Evolutionary conservation across 2,888 invertebrate species (phyloP).

Genomic region (Argynnis bischoffii): DNA sequence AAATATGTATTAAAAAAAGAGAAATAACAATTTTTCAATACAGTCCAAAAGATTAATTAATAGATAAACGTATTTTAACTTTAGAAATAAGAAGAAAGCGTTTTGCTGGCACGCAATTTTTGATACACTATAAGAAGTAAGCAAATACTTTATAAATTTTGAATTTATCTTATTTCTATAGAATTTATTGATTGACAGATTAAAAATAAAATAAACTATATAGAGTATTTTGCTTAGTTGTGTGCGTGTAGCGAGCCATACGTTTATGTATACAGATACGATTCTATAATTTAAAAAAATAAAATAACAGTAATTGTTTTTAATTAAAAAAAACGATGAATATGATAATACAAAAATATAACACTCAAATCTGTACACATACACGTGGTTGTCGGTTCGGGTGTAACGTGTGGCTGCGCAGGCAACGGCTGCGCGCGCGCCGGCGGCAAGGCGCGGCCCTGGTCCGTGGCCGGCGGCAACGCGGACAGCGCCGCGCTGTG

Average conservation of each 20-base stretch:
- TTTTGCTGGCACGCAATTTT: too few species aligned
- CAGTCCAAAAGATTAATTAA: too few species aligned
- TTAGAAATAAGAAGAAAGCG: too few species aligned
- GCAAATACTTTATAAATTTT: background rate
- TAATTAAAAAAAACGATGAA: too few species aligned
- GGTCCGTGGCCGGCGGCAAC: slow-evolving; percentile 78
- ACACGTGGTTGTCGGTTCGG: slow-evolving; percentile 34
- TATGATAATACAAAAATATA: too few species aligned
- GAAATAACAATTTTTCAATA: too few species aligned
- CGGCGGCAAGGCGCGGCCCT: slow-evolving; percentile 76
- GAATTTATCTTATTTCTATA: background rate
- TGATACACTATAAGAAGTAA: too few species aligned
- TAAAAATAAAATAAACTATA: slow-evolving; percentile 2
- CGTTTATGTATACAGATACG: slow-evolving; percentile 18
- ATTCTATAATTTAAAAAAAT: background rate
- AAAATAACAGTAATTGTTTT: background rate
- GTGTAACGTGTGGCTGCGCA: slow-evolving; percentile 48
- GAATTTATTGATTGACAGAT: slow-evolving; percentile 1
- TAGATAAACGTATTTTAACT: too few species aligned
- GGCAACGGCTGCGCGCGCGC: slow-evolving; percentile 76
- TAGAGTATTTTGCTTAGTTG: slow-evolving; percentile 24
- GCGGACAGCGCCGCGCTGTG: slow-evolving; percentile 68
- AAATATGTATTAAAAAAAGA: too few species aligned
- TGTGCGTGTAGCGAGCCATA: slow-evolving; percentile 12
- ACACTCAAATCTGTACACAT: slow-evolving; percentile 12